Conservation (phyloP, 1,140 invertebrate genomes). For the Zaprionus kolodkinae region DNA sequence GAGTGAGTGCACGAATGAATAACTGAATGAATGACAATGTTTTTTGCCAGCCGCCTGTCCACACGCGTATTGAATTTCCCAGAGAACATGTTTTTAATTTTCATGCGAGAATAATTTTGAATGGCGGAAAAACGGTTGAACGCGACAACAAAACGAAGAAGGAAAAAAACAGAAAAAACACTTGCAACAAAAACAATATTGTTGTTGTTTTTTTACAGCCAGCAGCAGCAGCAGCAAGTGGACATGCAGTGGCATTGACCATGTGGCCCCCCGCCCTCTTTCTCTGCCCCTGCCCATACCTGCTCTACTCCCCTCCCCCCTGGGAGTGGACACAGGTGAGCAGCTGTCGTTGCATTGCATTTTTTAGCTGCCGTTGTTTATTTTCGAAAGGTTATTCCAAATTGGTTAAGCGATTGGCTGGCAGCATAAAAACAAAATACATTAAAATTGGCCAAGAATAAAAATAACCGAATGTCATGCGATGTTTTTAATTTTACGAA, state of each 20-base stretch:
- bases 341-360: constrained; percentile 36
- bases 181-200: constrained; percentile 10
- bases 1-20: constrained; percentile 38
- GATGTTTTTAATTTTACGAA: neutral
- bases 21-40: constrained; percentile 49
- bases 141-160: constrained; percentile 15
- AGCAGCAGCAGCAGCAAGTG: constrained; percentile 54
- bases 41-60: constrained; percentile 31
- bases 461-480: neutral
- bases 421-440: constrained; percentile 15
- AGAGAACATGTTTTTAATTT: constrained; percentile 77
- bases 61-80: constrained; percentile 76
- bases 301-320: neutral
- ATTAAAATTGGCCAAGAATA: constrained; percentile 6
- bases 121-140: constrained; percentile 68
- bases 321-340: constrained; percentile 34
- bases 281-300: neutral
- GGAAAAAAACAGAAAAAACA: constrained; percentile 9
- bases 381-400: constrained; percentile 44
- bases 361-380: constrained; percentile 18
- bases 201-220: constrained; percentile 16
- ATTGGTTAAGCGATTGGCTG: constrained; percentile 40
- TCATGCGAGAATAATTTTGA: constrained; percentile 73
- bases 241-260: constrained; percentile 65
- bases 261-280: constrained; percentile 20